phyloP scores from a whole-genome alignment of 2,797 vertebrate genomes.

The Nannoperca obscura region DNA sequence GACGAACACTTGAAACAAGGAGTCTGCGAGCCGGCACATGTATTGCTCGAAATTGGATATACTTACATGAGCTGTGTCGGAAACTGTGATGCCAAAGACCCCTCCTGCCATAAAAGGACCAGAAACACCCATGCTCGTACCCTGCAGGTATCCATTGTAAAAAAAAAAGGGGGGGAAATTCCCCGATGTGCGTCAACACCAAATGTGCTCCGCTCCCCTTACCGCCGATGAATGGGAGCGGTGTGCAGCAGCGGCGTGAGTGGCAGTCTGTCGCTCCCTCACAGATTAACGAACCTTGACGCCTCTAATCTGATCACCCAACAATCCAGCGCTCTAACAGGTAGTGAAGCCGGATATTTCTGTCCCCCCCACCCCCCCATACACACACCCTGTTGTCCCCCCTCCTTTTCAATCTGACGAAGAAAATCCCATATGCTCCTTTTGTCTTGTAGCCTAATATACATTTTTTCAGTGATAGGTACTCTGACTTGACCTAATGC shows the following conservation, averaged over 20 bases:
- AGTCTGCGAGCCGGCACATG: neutral
- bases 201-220: slow-evolving; percentile 57
- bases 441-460: neutral
- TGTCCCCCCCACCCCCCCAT: too few species aligned
- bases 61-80: slow-evolving; percentile 95
- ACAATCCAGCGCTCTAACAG: slow-evolving; percentile 89
- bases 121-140: slow-evolving; percentile 87
- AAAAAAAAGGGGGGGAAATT: slow-evolving; percentile 60
- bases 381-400: neutral
- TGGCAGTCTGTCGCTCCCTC: slow-evolving; percentile 58
- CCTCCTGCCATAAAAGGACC: slow-evolving; percentile 83
- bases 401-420: neutral
- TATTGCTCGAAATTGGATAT: slow-evolving; percentile 26
- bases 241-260: slow-evolving; percentile 49
- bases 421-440: slow-evolving; percentile 17
- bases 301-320: slow-evolving; percentile 88
- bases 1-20: slow-evolving; percentile 25
- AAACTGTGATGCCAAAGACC: slow-evolving; percentile 89
- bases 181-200: slow-evolving; percentile 72
- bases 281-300: slow-evolving; percentile 81
- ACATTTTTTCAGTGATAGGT: neutral
- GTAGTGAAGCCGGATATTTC: slow-evolving; percentile 78
- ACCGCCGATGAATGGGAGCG: slow-evolving; percentile 56
- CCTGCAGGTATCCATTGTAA: slow-evolving; percentile 92
- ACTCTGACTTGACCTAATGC: neutral